Evolutionary conservation across 1,140 invertebrate genomes (phyloP), one percentile per base, ranked within the genome.

Genomic region (Schlechtendalia chinensis): DNA sequence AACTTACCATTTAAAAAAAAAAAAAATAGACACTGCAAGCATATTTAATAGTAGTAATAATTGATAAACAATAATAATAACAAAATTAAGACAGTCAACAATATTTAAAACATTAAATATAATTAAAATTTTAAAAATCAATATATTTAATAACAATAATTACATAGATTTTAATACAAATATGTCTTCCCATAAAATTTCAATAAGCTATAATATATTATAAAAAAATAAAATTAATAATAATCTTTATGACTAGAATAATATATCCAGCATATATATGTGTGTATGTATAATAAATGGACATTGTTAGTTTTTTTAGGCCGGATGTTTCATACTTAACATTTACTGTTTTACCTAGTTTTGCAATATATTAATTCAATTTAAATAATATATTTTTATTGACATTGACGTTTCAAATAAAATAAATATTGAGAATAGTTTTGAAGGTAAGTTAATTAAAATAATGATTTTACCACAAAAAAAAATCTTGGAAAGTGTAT

Each of bases 201-300:
- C 5, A 47, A 69, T 47, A 50, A 50, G 22, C 45, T 69, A 69
- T 27, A 50, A 47, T 67, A 47, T 67, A 69, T 50, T 47, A 67
- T 47, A 67, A 69, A 71, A 67, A 72, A 54, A 69, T 29, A 72
- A 19, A 71, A 50, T 71, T 50, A 53, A 53, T 53, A 72, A 12
- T 29, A 53, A 54, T 53, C 24, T 27, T 54, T n/a, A 54, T 53
- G 69, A 72, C 69, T 72, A 72, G 69, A 72, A n/a, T 53, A 71
- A 22, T 47, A 45, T 50, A 11, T 72, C 47, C 47, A 53, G 27
- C 27, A 39, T 29, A 29, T 45, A 24, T 39, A 39, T 39, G 8
- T 39, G 8, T 39, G 32, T 39, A 22, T 24, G 10, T 22, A 14
- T 53, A 56, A 77, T 47, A 77, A 77, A 58, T 59, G 32, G 72